Evolutionary conservation across 2,797 vertebrate species (phyloP).

Genomic region (Steatocranus sp.): DNA sequence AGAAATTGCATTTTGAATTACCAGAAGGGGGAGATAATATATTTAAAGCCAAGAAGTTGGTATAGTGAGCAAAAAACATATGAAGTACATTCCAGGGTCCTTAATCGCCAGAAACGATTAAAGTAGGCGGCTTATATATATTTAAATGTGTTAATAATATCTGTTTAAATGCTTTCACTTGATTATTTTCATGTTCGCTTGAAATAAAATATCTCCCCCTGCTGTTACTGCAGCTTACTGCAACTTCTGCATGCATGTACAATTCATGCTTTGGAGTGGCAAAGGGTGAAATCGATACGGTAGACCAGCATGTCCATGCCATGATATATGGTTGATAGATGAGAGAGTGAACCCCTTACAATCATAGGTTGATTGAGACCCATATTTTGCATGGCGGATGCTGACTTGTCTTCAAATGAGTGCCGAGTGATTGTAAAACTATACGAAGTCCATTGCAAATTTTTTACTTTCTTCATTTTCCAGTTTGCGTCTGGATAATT

Average conservation of each 20-base stretch:
- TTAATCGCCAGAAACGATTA: background rate
- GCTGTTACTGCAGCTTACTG: background rate
- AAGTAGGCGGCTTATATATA: background rate
- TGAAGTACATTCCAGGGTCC: too few relatives aligned
- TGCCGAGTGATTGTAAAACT: background rate
- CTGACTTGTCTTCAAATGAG: background rate
- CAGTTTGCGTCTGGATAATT: background rate
- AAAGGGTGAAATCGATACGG: background rate
- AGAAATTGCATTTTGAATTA: background rate
- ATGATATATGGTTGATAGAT: background rate
- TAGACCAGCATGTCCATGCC: background rate
- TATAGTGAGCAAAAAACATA: background rate
- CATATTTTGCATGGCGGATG: background rate
- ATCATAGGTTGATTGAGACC: background rate
- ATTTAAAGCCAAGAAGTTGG: background rate
- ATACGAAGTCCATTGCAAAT: background rate
- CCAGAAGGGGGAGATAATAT: background rate
- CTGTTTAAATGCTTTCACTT: background rate
- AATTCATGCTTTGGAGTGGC: background rate
- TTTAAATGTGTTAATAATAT: background rate
- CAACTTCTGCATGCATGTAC: background rate
- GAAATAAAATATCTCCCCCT: background rate
- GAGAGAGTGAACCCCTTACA: background rate
- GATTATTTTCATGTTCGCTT: background rate
- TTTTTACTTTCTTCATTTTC: background rate